Evolutionary conservation across 2,888 invertebrate species (phyloP).

Genomic region (Caenorhabditis sp.): DNA sequence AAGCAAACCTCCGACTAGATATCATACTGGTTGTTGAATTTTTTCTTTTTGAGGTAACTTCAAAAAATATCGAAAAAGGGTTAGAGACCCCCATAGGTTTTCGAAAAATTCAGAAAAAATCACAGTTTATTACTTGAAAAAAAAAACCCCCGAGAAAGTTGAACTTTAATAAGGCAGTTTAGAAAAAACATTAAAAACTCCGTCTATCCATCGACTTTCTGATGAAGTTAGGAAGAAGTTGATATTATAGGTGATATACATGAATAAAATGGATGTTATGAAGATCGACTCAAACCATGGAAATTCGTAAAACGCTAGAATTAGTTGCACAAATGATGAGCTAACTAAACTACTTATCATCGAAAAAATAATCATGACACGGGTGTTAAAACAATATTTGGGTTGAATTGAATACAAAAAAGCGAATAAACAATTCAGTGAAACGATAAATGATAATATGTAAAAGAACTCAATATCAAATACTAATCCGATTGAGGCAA

Average conservation of each 20-base stretch:
- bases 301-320: slow-evolving; percentile 26
- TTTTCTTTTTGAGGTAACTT: neutral
- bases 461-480: slow-evolving; percentile 34
- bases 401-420: slow-evolving; percentile 26
- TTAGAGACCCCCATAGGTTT: neutral
- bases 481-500: slow-evolving; percentile 14
- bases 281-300: slow-evolving; percentile 3
- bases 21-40: slow-evolving; percentile 8
- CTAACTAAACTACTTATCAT: neutral
- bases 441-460: slow-evolving; percentile 16
- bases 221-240: neutral
- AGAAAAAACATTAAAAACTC: slow-evolving; percentile 9
- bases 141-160: neutral
- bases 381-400: slow-evolving; percentile 1
- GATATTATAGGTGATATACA: neutral
- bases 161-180: slow-evolving; percentile 10
- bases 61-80: no score
- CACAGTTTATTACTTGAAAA: neutral
- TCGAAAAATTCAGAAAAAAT: neutral
- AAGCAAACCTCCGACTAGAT: slow-evolving; percentile 19
- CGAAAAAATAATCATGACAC: slow-evolving; percentile 7
- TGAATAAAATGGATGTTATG: neutral
- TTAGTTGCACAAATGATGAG: slow-evolving; percentile 13
- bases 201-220: slow-evolving; percentile 3
- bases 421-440: slow-evolving; percentile 7